These are phyloP conservation scores for Zaprionus bogoriensis DNA, from an alignment of 2,888 invertebrate genomes.

Conservation along the genomic window DNA sequence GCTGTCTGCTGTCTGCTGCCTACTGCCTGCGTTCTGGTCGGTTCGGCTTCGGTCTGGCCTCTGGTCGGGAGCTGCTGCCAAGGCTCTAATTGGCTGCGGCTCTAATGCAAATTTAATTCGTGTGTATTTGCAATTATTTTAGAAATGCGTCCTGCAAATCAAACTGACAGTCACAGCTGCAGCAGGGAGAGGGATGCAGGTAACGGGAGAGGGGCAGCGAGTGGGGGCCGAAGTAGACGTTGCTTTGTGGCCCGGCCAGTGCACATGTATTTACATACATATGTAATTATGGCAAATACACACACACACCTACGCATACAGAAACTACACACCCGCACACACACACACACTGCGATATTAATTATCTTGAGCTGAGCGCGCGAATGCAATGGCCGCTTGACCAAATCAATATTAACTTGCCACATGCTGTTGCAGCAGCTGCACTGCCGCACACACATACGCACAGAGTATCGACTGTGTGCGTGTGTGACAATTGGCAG, in stretches of 20 bases:
- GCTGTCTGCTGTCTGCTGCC: neutral
- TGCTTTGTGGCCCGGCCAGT: constrained; percentile 15
- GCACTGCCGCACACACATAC: constrained; percentile 20
- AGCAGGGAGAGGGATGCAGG: neutral
- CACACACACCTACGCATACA: neutral
- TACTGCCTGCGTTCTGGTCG: no score
- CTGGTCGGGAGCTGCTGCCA: constrained; percentile 29
- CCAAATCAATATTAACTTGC: constrained; percentile 75
- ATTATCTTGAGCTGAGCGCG: constrained; percentile 60
- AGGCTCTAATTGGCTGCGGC: constrained; percentile 68
- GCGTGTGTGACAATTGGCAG: constrained; percentile 21
- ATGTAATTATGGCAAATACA: constrained; percentile 17
- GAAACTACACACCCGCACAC: constrained; percentile 2
- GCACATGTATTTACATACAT: constrained; percentile 25
- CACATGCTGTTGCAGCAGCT: constrained; percentile 28
- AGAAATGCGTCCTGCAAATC: constrained; percentile 70
- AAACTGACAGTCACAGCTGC: constrained; percentile 43
- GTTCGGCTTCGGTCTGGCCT: no score
- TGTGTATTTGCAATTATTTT: constrained; percentile 76
- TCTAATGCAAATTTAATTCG: constrained; percentile 77
- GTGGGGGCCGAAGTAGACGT: constrained; percentile 3
- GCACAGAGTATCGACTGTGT: constrained; percentile 11
- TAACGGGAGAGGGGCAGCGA: neutral
- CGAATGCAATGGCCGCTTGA: constrained; percentile 59
- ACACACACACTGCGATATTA: constrained; percentile 40